phyloP scores from a whole-genome alignment of 2,797 vertebrate species.

The Leptatherina wallacei region DNA sequence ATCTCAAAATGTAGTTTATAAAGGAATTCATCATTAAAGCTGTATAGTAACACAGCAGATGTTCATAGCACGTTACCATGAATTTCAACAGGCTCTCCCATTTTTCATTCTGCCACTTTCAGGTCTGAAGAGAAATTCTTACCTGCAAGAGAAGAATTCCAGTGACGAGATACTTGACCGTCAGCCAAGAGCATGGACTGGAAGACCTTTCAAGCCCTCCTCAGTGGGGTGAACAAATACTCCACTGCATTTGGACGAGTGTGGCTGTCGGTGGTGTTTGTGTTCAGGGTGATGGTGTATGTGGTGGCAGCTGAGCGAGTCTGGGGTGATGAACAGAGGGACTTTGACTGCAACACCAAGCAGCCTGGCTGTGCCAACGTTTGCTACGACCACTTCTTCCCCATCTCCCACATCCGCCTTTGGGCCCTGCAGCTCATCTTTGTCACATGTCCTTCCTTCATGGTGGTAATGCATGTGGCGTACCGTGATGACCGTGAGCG shows the following conservation, averaged over 20 bases:
- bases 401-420: conserved; percentile 96
- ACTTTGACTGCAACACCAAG: conserved; percentile 96
- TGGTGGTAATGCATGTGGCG: conserved; percentile 97
- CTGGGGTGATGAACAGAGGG: conserved; percentile 97
- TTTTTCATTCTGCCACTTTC: conserved; percentile 38
- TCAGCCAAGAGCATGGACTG: conserved; percentile 89
- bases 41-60: not conserved
- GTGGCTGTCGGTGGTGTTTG: conserved; percentile 97
- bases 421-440: conserved; percentile 99
- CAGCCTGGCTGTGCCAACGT: conserved; percentile 96
- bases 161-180: conserved; percentile 32
- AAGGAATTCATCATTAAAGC: not conserved
- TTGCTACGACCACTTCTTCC: conserved; percentile 94
- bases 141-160: conserved; percentile 17
- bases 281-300: conserved; percentile 95
- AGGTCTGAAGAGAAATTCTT: conserved; percentile 44
- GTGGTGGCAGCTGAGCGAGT: conserved; percentile 96
- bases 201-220: conserved; percentile 92
- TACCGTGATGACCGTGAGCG: conserved; percentile 93
- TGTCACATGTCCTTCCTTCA: conserved; percentile 93
- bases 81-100: conserved; percentile 9
- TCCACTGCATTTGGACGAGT: conserved; percentile 94
- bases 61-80: not conserved
- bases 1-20: not conserved
- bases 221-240: conserved; percentile 97